Percentiles rank a stretch among this genome's conserved stretches.
These are phyloP conservation scores for Urechis unicinctus DNA, from an alignment of 2,888 invertebrate genomes.

Conservation along the genomic window DNA sequence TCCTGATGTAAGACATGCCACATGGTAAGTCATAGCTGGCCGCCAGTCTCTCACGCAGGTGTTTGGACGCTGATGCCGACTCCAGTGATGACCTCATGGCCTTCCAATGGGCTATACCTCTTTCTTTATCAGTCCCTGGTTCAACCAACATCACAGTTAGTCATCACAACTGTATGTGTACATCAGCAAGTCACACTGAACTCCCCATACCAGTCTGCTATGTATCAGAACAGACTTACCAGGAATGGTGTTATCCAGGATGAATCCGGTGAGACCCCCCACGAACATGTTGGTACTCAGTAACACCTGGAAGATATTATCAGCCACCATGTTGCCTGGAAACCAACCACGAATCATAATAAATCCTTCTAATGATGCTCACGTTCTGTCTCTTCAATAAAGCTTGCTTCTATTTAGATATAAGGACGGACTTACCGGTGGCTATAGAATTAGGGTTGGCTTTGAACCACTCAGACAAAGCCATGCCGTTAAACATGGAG, in stretches of 20 bases:
- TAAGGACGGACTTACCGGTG: no score
- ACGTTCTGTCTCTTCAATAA: no score
- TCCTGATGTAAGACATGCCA: conserved; percentile 10
- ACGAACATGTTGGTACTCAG: conserved; percentile 48
- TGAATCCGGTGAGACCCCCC: conserved; percentile 49
- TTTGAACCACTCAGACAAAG: conserved; percentile 35
- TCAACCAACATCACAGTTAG: no score
- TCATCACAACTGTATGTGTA: no score
- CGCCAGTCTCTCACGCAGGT: conserved; percentile 4
- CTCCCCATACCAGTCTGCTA: no score
- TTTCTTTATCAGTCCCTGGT: conserved; percentile 15
- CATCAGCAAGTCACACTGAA: no score
- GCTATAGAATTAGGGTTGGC: not conserved
- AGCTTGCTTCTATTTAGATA: no score
- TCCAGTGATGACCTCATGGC: not conserved
- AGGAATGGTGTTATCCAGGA: conserved; percentile 51
- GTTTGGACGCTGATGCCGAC: not conserved
- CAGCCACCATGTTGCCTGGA: conserved; percentile 14
- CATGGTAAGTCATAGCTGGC: conserved; percentile 16
- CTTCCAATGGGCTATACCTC: conserved; percentile 9
- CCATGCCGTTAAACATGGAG: conserved; percentile 76
- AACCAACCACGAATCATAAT: not conserved
- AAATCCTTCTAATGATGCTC: not conserved
- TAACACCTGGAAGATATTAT: conserved; percentile 27
- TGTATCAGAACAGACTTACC: conserved; percentile 25